Base-by-base conservation (phyloP, 1,140 invertebrate species). In the Tigriopus japonicus region DNA sequence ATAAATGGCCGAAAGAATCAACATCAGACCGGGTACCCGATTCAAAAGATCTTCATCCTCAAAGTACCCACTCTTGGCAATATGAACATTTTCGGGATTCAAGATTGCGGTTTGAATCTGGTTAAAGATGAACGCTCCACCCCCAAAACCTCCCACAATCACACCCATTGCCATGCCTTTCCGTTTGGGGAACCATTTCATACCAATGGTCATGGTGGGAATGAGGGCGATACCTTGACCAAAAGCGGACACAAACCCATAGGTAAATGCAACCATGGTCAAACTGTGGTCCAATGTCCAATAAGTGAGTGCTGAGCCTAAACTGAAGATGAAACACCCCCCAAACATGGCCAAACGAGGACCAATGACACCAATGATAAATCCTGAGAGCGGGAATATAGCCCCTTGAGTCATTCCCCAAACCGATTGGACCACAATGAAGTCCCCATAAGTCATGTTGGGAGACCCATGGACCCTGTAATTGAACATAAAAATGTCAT, bases 121-220 rank as follows among this genome's bases (percentile, higher is more conserved):
- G 61, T 70, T 68, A 64, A 73, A 72, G 42, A 72, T 66, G 54
- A 73, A 69, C 5, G 70, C 67, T 19, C 72, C 71, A 7, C 67
- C 64, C 2, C 71, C 72, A 62, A 70, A 72, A 6, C 72, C 72
- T 10, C 67, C 69, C 15, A 73, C 71, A 10, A 72, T 67, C 52
- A 69, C 63, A 2, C 71, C 72, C 63, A 66, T 71, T 2, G 70
- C 69, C 6, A 71, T 54, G 9, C 72, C 72, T 64, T 71, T 70
- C 51, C 64, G 66, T 15, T 71, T 59, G 9, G 72, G 71, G 60
- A 73, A 67, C 71, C 71, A 73, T 41, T 61, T 61, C 59, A 61
- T 61, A 12, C 17, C 59, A 15, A 52, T 51, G 21, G 59, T 61
- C 15, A 61, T 49, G 9, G 59, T 61, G 6, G 59, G 59, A 53